Percentiles rank a stretch among this genome's conserved stretches.
phyloP scores from a whole-genome alignment of 2,113 vertebrate species.

The Clarias macrocephalus region DNA sequence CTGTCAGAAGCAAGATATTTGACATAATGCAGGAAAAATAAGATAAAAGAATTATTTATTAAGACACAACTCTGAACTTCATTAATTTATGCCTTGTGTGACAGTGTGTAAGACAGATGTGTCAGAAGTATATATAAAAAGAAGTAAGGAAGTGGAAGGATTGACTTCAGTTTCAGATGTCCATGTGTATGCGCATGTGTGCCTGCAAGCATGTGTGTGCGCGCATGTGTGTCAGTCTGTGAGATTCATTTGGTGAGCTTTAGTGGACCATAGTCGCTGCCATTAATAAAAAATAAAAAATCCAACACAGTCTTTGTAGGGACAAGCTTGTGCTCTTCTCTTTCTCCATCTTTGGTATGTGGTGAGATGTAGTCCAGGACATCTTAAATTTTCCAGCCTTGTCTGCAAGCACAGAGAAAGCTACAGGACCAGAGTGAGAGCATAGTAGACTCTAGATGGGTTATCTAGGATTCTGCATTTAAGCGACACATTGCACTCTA shows the following conservation, averaged over 20 bases:
- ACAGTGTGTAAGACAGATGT: neutral
- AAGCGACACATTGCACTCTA: neutral
- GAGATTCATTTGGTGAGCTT: constrained; percentile 42
- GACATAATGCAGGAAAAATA: neutral
- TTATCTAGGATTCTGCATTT: neutral
- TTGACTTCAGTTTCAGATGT: neutral
- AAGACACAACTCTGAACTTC: neutral
- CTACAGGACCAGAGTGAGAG: neutral
- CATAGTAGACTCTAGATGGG: neutral
- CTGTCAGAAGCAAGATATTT: neutral
- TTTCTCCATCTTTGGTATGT: constrained; percentile 30
- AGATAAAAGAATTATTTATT: neutral
- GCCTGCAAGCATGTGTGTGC: too few species aligned
- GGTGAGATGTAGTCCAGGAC: constrained; percentile 26
- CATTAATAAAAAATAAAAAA: neutral
- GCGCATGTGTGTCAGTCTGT: neutral
- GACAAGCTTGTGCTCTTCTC: neutral
- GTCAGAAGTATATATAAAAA: neutral
- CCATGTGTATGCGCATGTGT: neutral
- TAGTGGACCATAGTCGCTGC: constrained; percentile 39
- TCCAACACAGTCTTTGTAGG: neutral
- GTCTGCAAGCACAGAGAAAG: neutral
- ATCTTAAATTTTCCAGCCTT: constrained; percentile 10
- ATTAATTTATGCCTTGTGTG: neutral
- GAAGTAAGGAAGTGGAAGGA: neutral